phyloP scores from a whole-genome alignment of 2,113 vertebrate genomes.

The Psammodynastes pulverulentus region DNA sequence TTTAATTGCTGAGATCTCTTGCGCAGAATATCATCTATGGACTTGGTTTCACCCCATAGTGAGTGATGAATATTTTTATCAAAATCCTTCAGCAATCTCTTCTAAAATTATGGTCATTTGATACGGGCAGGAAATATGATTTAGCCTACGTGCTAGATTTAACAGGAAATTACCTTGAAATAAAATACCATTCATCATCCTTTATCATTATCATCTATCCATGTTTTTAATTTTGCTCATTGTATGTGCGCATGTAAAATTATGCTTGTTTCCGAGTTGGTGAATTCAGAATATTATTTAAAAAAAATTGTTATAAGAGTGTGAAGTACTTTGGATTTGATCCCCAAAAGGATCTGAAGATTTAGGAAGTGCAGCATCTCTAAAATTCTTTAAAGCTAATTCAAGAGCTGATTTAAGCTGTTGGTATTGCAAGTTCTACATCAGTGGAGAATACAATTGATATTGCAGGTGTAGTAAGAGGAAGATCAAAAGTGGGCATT shows the following conservation, averaged over 20 bases:
- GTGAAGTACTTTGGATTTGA: not conserved
- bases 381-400: not conserved
- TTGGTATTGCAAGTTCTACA: not conserved
- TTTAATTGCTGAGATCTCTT: not conserved
- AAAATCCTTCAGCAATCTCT: not conserved
- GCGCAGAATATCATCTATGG: not conserved
- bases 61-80: not conserved
- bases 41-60: not conserved
- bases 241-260: not conserved
- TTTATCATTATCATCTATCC: not conserved
- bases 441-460: not conserved
- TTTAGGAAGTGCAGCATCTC: not conserved
- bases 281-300: not conserved
- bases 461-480: not conserved
- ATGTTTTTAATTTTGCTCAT: slow-evolving; percentile 8
- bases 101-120: not conserved
- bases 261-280: not conserved
- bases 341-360: not conserved
- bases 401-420: not conserved
- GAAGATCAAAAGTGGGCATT: not conserved
- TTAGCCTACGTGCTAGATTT: not conserved
- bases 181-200: not conserved
- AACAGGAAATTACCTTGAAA: not conserved
- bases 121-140: not conserved
- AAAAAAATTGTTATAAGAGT: not conserved